A percentile compares a stretch with the other conserved stretches of the same genome.
These are phyloP conservation scores for Heliconius eleuchia DNA, from an alignment of 1,140 invertebrate genomes.

Conservation along the genomic window DNA sequence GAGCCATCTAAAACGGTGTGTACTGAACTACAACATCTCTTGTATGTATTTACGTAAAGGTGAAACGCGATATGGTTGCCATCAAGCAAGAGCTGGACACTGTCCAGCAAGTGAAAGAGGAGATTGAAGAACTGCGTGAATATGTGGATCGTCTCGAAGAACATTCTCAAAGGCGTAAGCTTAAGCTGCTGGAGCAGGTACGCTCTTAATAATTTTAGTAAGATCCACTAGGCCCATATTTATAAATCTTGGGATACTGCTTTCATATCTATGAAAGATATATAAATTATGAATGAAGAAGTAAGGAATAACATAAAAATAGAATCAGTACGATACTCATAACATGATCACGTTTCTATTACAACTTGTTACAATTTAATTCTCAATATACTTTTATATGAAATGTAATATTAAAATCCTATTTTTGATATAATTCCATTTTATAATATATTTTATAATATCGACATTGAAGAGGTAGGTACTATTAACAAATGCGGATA, in stretches of 20 bases:
- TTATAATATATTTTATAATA: constrained; percentile 5
- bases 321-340: background rate
- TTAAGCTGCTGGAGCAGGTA: constrained; percentile 94
- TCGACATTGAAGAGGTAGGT: constrained; percentile 10
- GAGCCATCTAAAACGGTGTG: too few species aligned
- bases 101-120: constrained; percentile 95
- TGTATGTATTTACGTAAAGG: constrained; percentile 68
- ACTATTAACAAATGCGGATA: constrained; percentile 10
- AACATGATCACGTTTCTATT: background rate
- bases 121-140: constrained; percentile 94
- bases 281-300: too few species aligned
- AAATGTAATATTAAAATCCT: constrained; percentile 4
- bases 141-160: constrained; percentile 95
- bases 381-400: background rate
- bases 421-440: background rate
- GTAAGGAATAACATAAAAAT: background rate
- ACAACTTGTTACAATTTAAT: constrained; percentile 4
- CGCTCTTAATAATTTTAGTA: background rate
- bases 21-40: background rate
- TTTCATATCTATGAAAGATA: too few species aligned
- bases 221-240: background rate
- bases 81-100: constrained; percentile 96
- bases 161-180: constrained; percentile 92
- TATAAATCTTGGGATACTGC: too few species aligned
- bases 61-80: constrained; percentile 95